Evolutionary conservation across 2,888 invertebrate species (phyloP), one percentile per base, ranked within the genome.

Genomic region (Cheiracanthium punctorium): DNA sequence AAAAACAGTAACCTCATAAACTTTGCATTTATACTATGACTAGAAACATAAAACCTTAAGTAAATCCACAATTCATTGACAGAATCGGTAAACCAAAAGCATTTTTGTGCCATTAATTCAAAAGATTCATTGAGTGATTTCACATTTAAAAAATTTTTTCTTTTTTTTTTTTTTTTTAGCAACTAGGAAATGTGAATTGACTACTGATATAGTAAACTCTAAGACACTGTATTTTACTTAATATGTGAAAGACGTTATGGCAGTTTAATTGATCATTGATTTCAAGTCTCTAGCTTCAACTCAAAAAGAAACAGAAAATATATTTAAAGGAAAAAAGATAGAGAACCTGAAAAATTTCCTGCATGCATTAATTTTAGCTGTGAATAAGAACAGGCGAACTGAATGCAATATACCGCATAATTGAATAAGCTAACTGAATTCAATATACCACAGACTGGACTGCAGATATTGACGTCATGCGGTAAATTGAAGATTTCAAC

Each of bases 211-310:
- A 24, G 12, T 24, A 48, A 10, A 58, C 20, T 82, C 79, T 84
- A 84, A 79, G 79, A 84, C 79, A 77, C 82, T 72, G 73, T 77
- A 69, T 58, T 69, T 77, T 12, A 52, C 28, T 43, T 32, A 79
- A 69, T 43, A 64, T 48, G 64, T 84, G 84, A 85, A 85, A 85
- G 79, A 85, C 84, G 43, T 82, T 71, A 82, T 85, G 79, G 84
- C 84, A 85, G 84, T 85, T 79, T 52, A 82, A 70, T 71, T 69
- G 74, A 85, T 85, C 74, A 73, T 58, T 58, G 58, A 58, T 58
- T 58, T 58, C 58, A 58, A 24, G 24, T 58, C 58, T 58, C 58
- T 24, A 24, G 24, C 58, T 17, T n/a, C 58, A 24, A 58, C 4
- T 2, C 43, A 48, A 48, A n/a, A 37, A 37, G 37, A 7, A 37